Percentiles rank a stretch among this genome's conserved stretches.
Evolutionary conservation across 2,113 vertebrate genomes (phyloP).

Genomic region (Epinephelus cyanopodus): DNA sequence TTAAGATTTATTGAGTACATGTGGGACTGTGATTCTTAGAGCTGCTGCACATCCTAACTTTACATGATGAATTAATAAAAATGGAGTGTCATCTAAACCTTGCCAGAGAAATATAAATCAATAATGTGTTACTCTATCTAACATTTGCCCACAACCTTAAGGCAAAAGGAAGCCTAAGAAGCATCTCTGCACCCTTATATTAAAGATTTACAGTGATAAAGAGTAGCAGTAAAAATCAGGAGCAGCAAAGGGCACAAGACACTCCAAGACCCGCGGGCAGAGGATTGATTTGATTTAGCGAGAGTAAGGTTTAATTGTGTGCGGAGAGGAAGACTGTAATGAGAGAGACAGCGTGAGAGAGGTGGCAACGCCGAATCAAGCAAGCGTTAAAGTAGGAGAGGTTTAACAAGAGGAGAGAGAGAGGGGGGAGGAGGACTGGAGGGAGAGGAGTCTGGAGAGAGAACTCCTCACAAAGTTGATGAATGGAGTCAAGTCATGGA

Average conservation of each 20-base stretch:
- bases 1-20: slow-evolving; percentile 42
- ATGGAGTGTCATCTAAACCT: background rate
- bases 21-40: slow-evolving; percentile 16
- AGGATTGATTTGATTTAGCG: slow-evolving; percentile 70
- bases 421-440: background rate
- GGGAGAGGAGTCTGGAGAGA: slow-evolving; percentile 20
- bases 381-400: slow-evolving; percentile 47
- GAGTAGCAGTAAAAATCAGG: slow-evolving; percentile 55
- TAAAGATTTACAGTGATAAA: slow-evolving; percentile 58
- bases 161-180: slow-evolving; percentile 3
- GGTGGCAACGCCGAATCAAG: slow-evolving; percentile 34
- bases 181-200: background rate
- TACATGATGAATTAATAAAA: slow-evolving; percentile 30
- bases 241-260: slow-evolving; percentile 55
- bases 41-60: slow-evolving; percentile 8
- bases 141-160: slow-evolving; percentile 5
- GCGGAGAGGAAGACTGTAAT: slow-evolving; percentile 48
- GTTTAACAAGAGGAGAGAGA: slow-evolving; percentile 10
- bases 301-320: slow-evolving; percentile 68
- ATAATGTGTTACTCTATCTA: slow-evolving; percentile 8
- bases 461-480: slow-evolving; percentile 42
- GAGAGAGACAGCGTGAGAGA: slow-evolving; percentile 46
- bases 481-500: slow-evolving; percentile 24
- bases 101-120: slow-evolving; percentile 12
- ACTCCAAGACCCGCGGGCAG: slow-evolving; percentile 23